Base-by-base conservation (phyloP, 2,888 invertebrate species). In the Ormyrus labotus region DNA sequence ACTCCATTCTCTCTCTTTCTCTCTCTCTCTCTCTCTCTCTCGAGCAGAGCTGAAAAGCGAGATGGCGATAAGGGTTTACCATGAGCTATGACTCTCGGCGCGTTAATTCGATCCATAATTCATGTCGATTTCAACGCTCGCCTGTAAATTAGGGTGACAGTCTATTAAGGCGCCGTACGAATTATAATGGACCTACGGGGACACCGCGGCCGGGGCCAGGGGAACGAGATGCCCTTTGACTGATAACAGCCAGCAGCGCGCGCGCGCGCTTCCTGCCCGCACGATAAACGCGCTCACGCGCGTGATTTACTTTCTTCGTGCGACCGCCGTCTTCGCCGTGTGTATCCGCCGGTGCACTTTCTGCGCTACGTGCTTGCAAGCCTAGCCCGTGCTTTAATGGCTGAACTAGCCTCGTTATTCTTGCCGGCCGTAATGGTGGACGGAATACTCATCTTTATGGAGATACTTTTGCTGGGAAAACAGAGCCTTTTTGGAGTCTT, bases 71-170 rank as follows among this genome's bases (percentile, higher is more conserved):
- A 34, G 34, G 34, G 3, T 34, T 4, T 34, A 4, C 34, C 34
- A 4, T 34, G 34, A 34, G 34, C 34, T 34, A 34, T 34, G 34
- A 34, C 67, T 6, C 9, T 34, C 34, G 34, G 34, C 11, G 7
- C 64, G 70, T 55, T 87, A 87, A 88, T 88, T 87, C 83, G 83
- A 85, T 86, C 84, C 85, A 86, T 87, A 86, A 88, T 87, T 88
- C 86, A 88, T 84, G 85, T 76, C 84, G 83, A 86, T 85, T 85
- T 85, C 86, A 84, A 51, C 82, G 58, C 68, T 6, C 13, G 83
- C 80, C 84, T 82, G 84, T 85, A 86, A 87, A 87, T 87, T 86
- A 85, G 73, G 64, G 10, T 57, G 78, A 81, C 78, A 82, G 83
- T 84, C 84, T 84, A 85, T 86, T 87, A 85, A 85, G 58, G 75